Evolutionary conservation across 2,797 vertebrate genomes (phyloP), one percentile per base, ranked within the genome.

Genomic region (Myripristis jacobus): DNA sequence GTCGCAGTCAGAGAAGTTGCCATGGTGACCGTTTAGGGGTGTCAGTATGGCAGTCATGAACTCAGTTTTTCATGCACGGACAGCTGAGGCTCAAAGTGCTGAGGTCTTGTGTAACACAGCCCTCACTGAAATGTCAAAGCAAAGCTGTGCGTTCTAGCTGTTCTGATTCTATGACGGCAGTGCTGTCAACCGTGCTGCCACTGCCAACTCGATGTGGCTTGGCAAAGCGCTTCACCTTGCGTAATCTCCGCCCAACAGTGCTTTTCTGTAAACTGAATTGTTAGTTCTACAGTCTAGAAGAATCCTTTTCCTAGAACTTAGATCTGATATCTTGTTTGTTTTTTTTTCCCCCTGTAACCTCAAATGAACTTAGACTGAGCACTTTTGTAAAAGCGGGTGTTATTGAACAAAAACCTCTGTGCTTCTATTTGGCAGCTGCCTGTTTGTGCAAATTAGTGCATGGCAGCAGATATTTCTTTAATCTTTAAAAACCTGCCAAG

Each of bases 181-280:
- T 58, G 73, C 68, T 67, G 73, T 80, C 74, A 67, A 52, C 71
- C 44, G 66, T n/a, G 29, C 70, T 81, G 84, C 86, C 82, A 60
- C 81, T 84, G 80, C 85, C 79, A 85, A 84, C 66, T 69, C 21
- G 43, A 62, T 81, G 87, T 8, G 83, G 50, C 41, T 80, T 87
- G 80, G 88, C 75, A 70, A 80, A 71, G 27, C 2, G 47, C 71
- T 85, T 19, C 55, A 4, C 56, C 66, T 86, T 83, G 75, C 80
- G 70, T 82, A 88, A 86, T 81, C 52, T 62, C 51, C 22, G 47
- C 15, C 21, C 77, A 83, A 79, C 31, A 2, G 31, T 65, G 72
- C 47, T 52, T 67, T 66, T 70, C 31, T 31, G 43, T 71, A 78
- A 67, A 58, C 16, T 24, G 34, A 19, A n/a, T 66, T 74, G 71